Evolutionary conservation across 2,113 vertebrate species (phyloP).

Genomic region (Castor canadensis): DNA sequence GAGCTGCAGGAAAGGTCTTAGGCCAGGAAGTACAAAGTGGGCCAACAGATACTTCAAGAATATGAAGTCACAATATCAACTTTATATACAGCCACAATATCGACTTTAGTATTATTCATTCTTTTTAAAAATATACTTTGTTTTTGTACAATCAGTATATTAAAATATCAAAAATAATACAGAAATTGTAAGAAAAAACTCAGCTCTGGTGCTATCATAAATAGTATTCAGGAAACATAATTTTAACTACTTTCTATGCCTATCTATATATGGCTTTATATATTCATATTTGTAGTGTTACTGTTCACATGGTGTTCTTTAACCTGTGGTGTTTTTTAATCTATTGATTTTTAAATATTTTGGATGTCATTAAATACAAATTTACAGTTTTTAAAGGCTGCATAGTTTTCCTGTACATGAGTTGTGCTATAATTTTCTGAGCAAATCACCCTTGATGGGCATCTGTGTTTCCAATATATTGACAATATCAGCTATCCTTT

Average conservation of each 20-base stretch:
- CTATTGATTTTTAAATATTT: not conserved
- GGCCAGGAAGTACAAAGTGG: not conserved
- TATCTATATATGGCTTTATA: not conserved
- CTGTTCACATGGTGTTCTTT: not conserved
- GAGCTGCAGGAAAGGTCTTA: not conserved
- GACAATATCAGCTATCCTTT: not conserved
- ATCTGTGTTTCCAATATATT: not conserved
- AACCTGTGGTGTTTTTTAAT: not conserved
- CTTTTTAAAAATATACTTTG: not conserved
- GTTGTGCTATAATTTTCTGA: not conserved
- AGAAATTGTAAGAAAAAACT: not conserved
- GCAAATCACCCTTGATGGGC: not conserved
- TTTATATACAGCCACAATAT: no score
- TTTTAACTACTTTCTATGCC: not conserved
- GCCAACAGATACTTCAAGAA: not conserved
- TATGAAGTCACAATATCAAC: not conserved
- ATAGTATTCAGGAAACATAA: not conserved
- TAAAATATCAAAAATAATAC: not conserved
- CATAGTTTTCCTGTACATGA: not conserved
- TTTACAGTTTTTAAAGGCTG: not conserved
- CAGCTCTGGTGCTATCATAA: not conserved
- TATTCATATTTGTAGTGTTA: not conserved
- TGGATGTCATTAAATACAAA: not conserved
- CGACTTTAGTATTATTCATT: not conserved
- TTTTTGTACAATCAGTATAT: not conserved